These are phyloP conservation scores for Eustalomyia histrio DNA, from an alignment of 2,888 invertebrate genomes.

Conservation along the genomic window DNA sequence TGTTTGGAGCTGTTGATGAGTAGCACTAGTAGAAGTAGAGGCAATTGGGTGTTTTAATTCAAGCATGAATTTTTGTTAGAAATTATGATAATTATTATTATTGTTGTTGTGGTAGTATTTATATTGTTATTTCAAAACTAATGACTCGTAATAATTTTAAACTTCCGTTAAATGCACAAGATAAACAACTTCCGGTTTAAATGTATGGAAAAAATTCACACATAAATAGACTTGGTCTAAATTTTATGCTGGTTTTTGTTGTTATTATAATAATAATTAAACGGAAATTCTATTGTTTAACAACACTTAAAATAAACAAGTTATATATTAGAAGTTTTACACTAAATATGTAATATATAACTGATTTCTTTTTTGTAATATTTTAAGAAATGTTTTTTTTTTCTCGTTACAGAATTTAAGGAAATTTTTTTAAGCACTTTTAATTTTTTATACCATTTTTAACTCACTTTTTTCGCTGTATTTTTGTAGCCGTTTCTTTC, in stretches of 20 bases:
- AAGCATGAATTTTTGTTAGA: conserved; percentile 3
- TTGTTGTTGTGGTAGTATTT: background rate
- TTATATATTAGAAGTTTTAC: too few species aligned
- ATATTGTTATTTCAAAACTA: conserved; percentile 24
- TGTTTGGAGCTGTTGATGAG: background rate
- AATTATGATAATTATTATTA: background rate
- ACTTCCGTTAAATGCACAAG: conserved; percentile 42
- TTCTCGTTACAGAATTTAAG: too few species aligned
- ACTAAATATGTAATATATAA: too few species aligned
- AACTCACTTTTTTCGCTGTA: too few species aligned
- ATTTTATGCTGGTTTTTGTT: background rate
- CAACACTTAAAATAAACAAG: too few species aligned
- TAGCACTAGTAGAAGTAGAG: background rate
- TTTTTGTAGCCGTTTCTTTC: background rate
- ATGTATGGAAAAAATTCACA: background rate
- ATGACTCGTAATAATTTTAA: conserved; percentile 48
- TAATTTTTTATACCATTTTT: too few species aligned
- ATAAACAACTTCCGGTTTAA: conserved; percentile 51
- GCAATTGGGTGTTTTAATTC: conserved; percentile 13
- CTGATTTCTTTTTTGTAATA: too few species aligned
- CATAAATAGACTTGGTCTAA: background rate
- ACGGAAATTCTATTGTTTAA: conserved; percentile 37
- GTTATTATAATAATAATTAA: conserved; percentile 16
- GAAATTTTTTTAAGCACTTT: too few species aligned
- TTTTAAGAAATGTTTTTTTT: too few species aligned